phyloP scores from a whole-genome alignment of 1,140 invertebrate species.

The Geopemphigus sp. region DNA sequence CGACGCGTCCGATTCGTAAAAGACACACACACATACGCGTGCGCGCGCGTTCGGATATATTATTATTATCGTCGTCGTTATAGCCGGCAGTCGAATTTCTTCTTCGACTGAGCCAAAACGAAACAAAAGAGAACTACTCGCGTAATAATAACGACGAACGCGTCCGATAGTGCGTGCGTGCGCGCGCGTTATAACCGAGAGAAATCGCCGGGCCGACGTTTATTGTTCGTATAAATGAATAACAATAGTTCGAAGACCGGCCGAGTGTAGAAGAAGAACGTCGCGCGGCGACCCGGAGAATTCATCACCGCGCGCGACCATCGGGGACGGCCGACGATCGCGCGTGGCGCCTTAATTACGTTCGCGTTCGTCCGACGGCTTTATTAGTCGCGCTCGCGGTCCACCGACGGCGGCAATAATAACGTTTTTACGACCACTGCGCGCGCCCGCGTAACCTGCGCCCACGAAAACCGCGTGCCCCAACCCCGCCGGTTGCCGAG shows the following conservation, averaged over 20 bases:
- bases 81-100: conserved; percentile 25
- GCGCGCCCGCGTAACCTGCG: too few species aligned
- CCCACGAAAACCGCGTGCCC: too few species aligned
- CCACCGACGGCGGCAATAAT: conserved; percentile 21
- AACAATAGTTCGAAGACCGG: conserved; percentile 23
- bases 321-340: conserved; percentile 1
- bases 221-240: conserved; percentile 22
- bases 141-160: too few species aligned
- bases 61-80: not conserved
- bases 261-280: not conserved
- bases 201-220: conserved; percentile 4
- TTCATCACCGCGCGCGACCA: conserved; percentile 12
- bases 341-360: conserved; percentile 38
- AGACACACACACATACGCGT: too few species aligned
- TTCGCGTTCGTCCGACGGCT: conserved; percentile 30
- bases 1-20: not conserved
- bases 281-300: conserved; percentile 9
- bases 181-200: not conserved
- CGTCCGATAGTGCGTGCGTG: too few species aligned
- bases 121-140: conserved; percentile 44
- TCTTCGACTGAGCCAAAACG: conserved; percentile 12
- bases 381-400: conserved; percentile 27
- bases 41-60: not conserved
- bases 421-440: not conserved
- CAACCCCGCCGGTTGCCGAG: too few species aligned